Evolutionary conservation across 1,140 invertebrate species (phyloP).

Genomic region (Acromyrmex charruanus): DNA sequence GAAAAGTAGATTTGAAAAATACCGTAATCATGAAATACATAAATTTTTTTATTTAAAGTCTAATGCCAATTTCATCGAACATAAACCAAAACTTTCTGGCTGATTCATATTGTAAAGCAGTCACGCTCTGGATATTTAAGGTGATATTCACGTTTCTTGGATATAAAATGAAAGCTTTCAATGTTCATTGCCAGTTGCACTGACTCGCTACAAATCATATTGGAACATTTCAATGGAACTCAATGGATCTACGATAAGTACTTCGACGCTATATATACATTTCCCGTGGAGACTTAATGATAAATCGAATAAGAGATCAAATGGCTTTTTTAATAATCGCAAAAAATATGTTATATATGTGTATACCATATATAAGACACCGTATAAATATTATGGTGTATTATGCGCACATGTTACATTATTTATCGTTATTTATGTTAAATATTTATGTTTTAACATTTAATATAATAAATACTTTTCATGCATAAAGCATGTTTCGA

Average conservation of each 20-base stretch:
- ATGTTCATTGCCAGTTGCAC: conserved; percentile 28
- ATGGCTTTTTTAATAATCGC: background rate
- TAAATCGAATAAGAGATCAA: conserved; percentile 21
- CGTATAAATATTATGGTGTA: background rate
- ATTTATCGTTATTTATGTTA: background rate
- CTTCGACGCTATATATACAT: conserved; percentile 16
- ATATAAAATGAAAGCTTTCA: conserved; percentile 27
- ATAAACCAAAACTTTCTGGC: conserved; percentile 5
- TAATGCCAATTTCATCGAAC: conserved; percentile 22
- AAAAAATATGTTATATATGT: background rate
- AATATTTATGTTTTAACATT: conserved; percentile 7
- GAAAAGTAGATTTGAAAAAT: background rate
- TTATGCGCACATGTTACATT: background rate
- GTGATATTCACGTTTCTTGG: conserved; percentile 44
- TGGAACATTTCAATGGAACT: conserved; percentile 43
- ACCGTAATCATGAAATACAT: background rate
- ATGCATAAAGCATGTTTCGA: conserved; percentile 9
- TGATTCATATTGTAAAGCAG: conserved; percentile 42
- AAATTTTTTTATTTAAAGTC: conserved; percentile 4
- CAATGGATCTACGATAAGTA: conserved; percentile 29
- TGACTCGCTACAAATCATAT: conserved; percentile 50
- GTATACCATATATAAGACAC: background rate
- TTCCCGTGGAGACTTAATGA: background rate
- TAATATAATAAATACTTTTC: background rate
- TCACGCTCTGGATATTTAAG: conserved; percentile 37